Evolutionary conservation across 1,140 invertebrate genomes (phyloP).

Genomic region (Riptortus pedestris): DNA sequence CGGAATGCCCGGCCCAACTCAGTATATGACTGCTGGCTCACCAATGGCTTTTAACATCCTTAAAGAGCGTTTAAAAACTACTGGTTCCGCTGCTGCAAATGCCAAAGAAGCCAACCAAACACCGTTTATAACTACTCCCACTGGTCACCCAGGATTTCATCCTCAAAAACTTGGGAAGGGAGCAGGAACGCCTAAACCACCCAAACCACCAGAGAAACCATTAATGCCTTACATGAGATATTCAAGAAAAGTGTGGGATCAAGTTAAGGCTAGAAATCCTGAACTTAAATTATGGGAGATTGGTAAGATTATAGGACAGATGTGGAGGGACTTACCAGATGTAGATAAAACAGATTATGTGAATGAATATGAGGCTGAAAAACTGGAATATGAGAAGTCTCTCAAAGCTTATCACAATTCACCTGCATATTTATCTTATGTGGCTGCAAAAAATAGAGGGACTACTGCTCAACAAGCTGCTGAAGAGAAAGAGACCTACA

Average conservation of each 20-base stretch:
- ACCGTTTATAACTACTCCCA: slow-evolving; percentile 77
- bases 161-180: slow-evolving; percentile 86
- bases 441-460: slow-evolving; percentile 85
- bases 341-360: slow-evolving; percentile 86
- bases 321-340: slow-evolving; percentile 94
- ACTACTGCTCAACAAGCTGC: slow-evolving; percentile 47
- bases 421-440: slow-evolving; percentile 85
- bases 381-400: slow-evolving; percentile 90
- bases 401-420: slow-evolving; percentile 95
- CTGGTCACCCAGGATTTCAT: slow-evolving; percentile 85
- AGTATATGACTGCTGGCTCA: slow-evolving; percentile 48
- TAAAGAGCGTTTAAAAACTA: slow-evolving; percentile 47
- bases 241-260: slow-evolving; percentile 89
- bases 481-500: slow-evolving; percentile 49
- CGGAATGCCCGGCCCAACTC: slow-evolving; percentile 2
- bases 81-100: slow-evolving; percentile 44
- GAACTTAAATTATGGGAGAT: slow-evolving; percentile 97
- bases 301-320: slow-evolving; percentile 94
- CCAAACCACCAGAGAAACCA: slow-evolving; percentile 94
- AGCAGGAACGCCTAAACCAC: slow-evolving; percentile 72
- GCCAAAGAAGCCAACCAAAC: slow-evolving; percentile 52
- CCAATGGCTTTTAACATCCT: slow-evolving; percentile 66
- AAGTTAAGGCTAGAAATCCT: slow-evolving; percentile 88
- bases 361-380: slow-evolving; percentile 95
- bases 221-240: slow-evolving; percentile 98